Percentiles rank a stretch among this genome's conserved stretches.
Conservation (phyloP, 2,113 vertebrate genomes). For the Malurus alboscapulatus region DNA sequence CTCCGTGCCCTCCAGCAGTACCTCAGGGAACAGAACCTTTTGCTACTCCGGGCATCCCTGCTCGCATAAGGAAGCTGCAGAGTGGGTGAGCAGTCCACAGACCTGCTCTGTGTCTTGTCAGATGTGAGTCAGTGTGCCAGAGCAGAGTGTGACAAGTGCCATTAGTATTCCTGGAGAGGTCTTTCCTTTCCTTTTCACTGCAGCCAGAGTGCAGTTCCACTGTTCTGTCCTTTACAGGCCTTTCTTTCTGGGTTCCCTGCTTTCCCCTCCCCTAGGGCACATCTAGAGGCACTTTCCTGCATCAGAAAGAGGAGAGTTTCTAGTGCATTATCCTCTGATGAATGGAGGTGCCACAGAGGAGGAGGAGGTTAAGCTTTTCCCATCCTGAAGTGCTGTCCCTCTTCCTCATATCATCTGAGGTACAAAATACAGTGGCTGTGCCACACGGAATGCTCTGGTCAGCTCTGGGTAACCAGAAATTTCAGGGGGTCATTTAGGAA, state of each 20-base stretch:
- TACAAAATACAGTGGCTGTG: not conserved
- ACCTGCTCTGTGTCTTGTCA: not conserved
- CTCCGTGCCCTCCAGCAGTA: conserved; percentile 17
- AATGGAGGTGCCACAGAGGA: not conserved
- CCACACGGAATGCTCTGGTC: not conserved
- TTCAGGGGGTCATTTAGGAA: not conserved
- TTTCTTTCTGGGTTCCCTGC: not conserved
- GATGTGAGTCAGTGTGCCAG: not conserved
- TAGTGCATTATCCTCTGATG: too few relatives aligned
- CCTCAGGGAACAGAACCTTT: conserved; percentile 52
- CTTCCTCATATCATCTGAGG: not conserved
- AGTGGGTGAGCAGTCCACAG: not conserved
- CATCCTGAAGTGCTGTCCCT: not conserved
- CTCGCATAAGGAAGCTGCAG: not conserved
- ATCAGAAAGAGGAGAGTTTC: not conserved
- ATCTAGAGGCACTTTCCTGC: not conserved
- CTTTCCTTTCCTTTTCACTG: not conserved
- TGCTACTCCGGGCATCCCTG: conserved; percentile 34
- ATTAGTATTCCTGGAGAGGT: not conserved
- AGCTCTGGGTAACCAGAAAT: not conserved
- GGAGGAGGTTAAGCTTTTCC: not conserved
- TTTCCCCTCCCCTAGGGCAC: not conserved
- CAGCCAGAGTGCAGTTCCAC: not conserved
- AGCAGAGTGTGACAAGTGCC: not conserved
- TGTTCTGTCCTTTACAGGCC: not conserved